These are phyloP conservation scores for Phylloscopus collybita DNA, from an alignment of 2,797 vertebrate species.

Conservation along the genomic window DNA sequence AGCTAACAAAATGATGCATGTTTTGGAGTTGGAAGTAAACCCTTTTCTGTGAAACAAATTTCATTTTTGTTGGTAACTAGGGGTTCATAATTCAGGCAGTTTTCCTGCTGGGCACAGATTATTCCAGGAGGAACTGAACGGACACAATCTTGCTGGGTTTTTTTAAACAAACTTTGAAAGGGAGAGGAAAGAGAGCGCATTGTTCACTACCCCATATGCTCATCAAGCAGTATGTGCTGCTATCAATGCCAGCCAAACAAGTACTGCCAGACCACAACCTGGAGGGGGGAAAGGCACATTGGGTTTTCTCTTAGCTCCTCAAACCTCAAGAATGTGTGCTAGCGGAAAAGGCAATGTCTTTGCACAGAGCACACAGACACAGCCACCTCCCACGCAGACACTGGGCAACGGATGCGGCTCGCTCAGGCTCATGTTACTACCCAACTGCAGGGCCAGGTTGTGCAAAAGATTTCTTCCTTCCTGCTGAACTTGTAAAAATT, in stretches of 20 bases:
- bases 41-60: background rate
- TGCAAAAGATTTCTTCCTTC: background rate
- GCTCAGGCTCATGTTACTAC: background rate
- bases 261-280: constrained; percentile 29
- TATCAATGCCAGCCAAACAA: constrained; percentile 13
- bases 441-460: background rate
- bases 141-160: background rate
- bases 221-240: background rate
- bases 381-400: background rate
- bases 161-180: background rate
- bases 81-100: background rate
- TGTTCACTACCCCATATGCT: constrained; percentile 26
- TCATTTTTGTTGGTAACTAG: background rate
- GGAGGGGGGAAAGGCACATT: background rate
- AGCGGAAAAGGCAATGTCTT: background rate
- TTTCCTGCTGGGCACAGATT: background rate
- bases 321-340: constrained; percentile 3
- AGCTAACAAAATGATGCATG: background rate
- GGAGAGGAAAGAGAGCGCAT: background rate
- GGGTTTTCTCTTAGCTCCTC: constrained; percentile 3
- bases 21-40: background rate
- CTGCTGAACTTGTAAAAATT: background rate
- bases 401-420: background rate
- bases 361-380: background rate
- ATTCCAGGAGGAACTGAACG: constrained; percentile 24